Conservation (phyloP, 1,140 invertebrate genomes). For the Triops longicaudatus region DNA sequence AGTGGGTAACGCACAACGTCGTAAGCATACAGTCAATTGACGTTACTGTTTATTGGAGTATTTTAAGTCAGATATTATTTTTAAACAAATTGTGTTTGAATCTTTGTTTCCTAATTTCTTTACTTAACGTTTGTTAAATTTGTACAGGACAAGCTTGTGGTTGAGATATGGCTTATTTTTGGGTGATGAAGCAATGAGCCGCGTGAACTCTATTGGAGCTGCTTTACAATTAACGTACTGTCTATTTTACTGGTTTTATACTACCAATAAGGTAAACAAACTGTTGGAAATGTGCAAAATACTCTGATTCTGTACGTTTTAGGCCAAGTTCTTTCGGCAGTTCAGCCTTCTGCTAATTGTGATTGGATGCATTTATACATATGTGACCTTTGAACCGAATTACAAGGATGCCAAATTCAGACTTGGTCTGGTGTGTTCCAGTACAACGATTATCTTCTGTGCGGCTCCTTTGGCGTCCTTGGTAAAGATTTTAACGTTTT, state of each 20-base stretch:
- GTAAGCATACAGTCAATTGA: too few species aligned
- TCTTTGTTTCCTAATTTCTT: conserved; percentile 17
- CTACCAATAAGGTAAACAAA: conserved; percentile 47
- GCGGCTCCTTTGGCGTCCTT: conserved; percentile 65
- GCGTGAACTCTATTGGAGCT: conserved; percentile 58
- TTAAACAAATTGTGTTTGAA: conserved; percentile 33
- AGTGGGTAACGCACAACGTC: too few species aligned
- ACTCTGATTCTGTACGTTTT: conserved; percentile 29
- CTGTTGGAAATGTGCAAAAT: neutral
- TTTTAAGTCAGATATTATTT: too few species aligned
- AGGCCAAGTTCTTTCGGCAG: conserved; percentile 33
- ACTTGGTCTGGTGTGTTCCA: conserved; percentile 57
- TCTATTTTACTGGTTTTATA: conserved; percentile 52
- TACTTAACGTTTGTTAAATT: conserved; percentile 22
- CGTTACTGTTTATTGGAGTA: too few species aligned
- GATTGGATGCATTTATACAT: conserved; percentile 30
- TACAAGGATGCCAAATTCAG: conserved; percentile 31
- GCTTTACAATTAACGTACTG: conserved; percentile 54
- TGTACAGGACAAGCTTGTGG: conserved; percentile 54
- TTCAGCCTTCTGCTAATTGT: conserved; percentile 30
- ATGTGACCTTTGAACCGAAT: conserved; percentile 30
- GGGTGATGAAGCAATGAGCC: conserved; percentile 52
- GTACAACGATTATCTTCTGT: conserved; percentile 64
- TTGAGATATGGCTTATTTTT: conserved; percentile 59
- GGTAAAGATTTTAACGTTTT: conserved; percentile 37